These are phyloP conservation scores for Chymomyza procnemis DNA, from an alignment of 2,888 invertebrate genomes.

Conservation along the genomic window DNA sequence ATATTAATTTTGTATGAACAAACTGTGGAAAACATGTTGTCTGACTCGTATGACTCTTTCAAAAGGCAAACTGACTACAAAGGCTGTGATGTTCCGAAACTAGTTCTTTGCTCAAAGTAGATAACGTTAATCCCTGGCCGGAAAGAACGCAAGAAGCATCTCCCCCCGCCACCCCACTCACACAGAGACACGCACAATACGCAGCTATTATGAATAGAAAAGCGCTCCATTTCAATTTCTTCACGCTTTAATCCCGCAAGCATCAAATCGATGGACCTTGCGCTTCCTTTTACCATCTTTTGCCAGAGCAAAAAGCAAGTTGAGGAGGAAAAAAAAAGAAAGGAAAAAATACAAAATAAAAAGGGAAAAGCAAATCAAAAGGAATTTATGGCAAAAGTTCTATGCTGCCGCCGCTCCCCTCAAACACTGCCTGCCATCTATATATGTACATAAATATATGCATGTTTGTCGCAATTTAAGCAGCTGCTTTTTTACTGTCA, in stretches of 20 bases:
- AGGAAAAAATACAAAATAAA: not conserved
- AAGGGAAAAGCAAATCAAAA: constrained; percentile 27
- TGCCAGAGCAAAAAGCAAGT: constrained; percentile 10
- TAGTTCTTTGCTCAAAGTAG: not conserved
- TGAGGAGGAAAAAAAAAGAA: not conserved
- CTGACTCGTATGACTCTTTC: too few species aligned
- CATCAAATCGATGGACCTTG: constrained; percentile 48
- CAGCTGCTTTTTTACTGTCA: not conserved
- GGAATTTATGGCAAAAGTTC: constrained; percentile 45
- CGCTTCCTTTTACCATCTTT: too few species aligned
- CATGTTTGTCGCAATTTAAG: not conserved
- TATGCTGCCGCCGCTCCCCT: not conserved
- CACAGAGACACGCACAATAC: constrained; percentile 30
- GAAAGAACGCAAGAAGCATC: not conserved
- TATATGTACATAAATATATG: not conserved
- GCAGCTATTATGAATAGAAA: constrained; percentile 43
- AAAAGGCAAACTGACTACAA: too few species aligned
- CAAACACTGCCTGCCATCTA: not conserved
- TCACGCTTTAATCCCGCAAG: constrained; percentile 47
- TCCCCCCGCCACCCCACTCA: not conserved
- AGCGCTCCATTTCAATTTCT: constrained; percentile 46
- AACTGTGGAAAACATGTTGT: too few species aligned
- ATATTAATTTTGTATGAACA: too few species aligned
- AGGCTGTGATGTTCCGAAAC: not conserved
- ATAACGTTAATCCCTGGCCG: not conserved